Base-by-base conservation (phyloP, 2,113 vertebrate species). In the Coturnix japonica region DNA sequence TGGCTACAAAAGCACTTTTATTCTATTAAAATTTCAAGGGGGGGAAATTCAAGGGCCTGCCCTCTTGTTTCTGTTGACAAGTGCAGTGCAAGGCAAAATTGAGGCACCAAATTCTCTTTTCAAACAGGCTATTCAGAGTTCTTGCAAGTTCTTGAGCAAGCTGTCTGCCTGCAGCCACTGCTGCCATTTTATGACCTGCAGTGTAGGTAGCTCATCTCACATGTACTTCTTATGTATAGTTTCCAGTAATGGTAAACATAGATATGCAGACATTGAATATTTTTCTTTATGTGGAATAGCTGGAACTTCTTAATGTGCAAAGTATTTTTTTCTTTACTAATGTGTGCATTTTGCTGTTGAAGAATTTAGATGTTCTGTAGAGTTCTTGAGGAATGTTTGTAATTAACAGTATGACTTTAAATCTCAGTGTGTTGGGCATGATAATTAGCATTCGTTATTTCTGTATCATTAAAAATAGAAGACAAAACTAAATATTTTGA, bases 171-270 rank as follows among this genome's bases (percentile, higher is more conserved):
- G 8, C 56, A 73, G 35, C 71, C 25, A 2, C 53, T 67, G 8
- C 56, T 76, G 33, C 71, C 25, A 2, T 31, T 31, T 19, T 56
- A n/a, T 37, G 19, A 17, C 41, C 7, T 7, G 18, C 53, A n/a
- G 53, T 11, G 12, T 1, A 18, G 53, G 23, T 20, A 28, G 21
- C 11, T 85, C 37, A 1, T 26, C 54, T 54, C 57, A 39, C 3
- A 0, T 18, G 11, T 15, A 5, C 8, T 51, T 74, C 39, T 49
- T 11, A 9, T 20, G 7, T 2, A 3, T 3, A 6, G 65, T 28
- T 63, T 57, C 18, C 39, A 65, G 51, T 31, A 44, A 1, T 2
- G 44, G 23, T 35, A 21, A 67, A 67, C 4, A 2, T 6, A 16
- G 14, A 23, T 11, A 3, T 1, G 25, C 37, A 81, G 20, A 30